These are phyloP conservation scores for Ginglymostoma cirratum DNA, from an alignment of 2,113 vertebrate species.

Conservation along the genomic window DNA sequence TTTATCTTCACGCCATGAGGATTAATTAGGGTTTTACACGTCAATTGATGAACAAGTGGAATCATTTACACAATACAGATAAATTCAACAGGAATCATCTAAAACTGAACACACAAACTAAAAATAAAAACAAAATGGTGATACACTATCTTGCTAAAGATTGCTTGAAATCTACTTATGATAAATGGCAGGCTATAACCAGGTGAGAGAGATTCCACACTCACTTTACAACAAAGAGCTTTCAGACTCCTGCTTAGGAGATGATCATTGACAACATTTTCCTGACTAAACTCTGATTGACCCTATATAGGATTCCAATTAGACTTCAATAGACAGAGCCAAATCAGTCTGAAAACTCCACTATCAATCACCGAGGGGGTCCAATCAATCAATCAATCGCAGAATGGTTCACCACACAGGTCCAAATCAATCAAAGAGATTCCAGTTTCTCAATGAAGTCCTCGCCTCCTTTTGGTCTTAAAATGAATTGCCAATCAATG, in stretches of 20 bases:
- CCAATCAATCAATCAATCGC: too few species aligned
- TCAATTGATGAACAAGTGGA: not conserved
- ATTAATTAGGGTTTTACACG: too few species aligned
- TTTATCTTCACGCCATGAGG: too few species aligned
- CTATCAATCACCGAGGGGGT: too few species aligned
- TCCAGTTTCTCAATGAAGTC: not conserved
- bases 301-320: too few species aligned
- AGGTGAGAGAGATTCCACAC: not conserved
- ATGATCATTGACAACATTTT: not conserved
- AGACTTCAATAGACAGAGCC: too few species aligned
- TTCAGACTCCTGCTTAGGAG: not conserved
- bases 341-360: too few species aligned
- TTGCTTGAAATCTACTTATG: not conserved
- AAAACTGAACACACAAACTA: not conserved
- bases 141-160: not conserved
- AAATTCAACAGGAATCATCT: not conserved
- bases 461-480: not conserved
- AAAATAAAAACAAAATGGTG: not conserved
- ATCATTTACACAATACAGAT: not conserved
- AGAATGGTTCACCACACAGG: not conserved
- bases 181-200: not conserved
- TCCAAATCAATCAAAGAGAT: not conserved
- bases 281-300: not conserved
- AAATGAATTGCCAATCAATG: not conserved
- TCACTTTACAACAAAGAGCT: not conserved